Evolutionary conservation across 2,888 invertebrate species (phyloP).

Genomic region (Neoaliturus tenellus): DNA sequence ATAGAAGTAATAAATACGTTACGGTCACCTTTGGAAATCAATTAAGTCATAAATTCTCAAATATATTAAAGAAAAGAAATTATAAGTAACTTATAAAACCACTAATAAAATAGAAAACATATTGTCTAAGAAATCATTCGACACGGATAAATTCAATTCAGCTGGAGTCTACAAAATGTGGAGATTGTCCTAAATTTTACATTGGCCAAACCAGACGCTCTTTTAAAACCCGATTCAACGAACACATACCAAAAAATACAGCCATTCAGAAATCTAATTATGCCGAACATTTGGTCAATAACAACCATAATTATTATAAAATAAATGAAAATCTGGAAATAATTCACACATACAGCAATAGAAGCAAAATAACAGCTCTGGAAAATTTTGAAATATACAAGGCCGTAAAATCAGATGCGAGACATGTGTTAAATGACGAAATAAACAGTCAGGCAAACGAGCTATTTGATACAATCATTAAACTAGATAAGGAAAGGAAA

Average conservation of each 20-base stretch:
- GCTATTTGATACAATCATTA: no score
- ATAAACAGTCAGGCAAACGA: no score
- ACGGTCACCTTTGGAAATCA: background rate
- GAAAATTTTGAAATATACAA: no score
- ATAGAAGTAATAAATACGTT: background rate
- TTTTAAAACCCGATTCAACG: background rate
- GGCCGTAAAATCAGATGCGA: no score
- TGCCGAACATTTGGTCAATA: no score
- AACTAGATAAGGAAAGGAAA: no score
- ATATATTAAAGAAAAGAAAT: background rate
- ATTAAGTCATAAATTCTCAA: background rate
- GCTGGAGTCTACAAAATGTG: background rate
- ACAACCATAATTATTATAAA: no score
- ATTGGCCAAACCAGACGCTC: background rate
- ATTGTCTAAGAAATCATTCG: background rate
- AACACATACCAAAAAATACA: constrained; percentile 5
- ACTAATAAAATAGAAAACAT: background rate
- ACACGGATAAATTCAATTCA: background rate
- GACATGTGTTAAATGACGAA: no score
- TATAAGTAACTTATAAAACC: background rate
- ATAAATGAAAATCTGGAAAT: no score
- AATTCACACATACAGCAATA: no score
- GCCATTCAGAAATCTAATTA: no score
- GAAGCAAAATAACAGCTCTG: no score
- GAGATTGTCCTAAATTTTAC: constrained; percentile 5